Evolutionary conservation across 2,888 invertebrate genomes (phyloP), one percentile per base, ranked within the genome.

Genomic region (Rhingia campestris): DNA sequence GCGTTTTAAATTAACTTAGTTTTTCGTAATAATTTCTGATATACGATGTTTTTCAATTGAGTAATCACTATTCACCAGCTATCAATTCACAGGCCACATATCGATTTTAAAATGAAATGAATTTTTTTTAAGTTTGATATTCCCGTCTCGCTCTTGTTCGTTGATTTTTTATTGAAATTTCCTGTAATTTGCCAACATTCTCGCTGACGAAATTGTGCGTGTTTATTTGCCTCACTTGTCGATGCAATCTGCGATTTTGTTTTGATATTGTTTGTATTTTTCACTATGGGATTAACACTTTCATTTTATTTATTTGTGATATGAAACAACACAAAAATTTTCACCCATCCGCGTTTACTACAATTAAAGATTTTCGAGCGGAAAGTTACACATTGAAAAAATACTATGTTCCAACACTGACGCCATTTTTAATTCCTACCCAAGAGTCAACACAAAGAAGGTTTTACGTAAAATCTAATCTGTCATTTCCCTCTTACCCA

Each of bases 341-440:
- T 70, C 49, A 70, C 70, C 59, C 54, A 84, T 75, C 54, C 70
- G 69, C 70, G 67, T 35, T 84, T 70, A 84, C 84, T 80, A 84
- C 84, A 84, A 75, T 84, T 84, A 80, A 84, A 84, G 80, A 84
- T 75, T 80, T 84, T 84, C 74, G 84, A 84, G 84, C 84, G 84
- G 84, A 84, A 84, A 84, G 54, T 80, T 84, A 84, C 80, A 84
- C 84, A 84, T 66, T 84, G 84, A 84, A 80, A 80, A 80, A 84
- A 72, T 84, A 74, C 64, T 84, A 84, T 75, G 75, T 81, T 81
- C 85, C 81, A 81, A 85, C 81, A 85, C 85, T 81, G 85, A 85
- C 85, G 85, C 85, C 85, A 85, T 85, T 81, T 85, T 85, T 72
- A 81, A 81, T 81, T 81, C 75, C 70, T 61, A 84, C 64, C 74